Evolutionary conservation across 2,113 vertebrate genomes (phyloP).

Genomic region (Chloroceryle aenea): DNA sequence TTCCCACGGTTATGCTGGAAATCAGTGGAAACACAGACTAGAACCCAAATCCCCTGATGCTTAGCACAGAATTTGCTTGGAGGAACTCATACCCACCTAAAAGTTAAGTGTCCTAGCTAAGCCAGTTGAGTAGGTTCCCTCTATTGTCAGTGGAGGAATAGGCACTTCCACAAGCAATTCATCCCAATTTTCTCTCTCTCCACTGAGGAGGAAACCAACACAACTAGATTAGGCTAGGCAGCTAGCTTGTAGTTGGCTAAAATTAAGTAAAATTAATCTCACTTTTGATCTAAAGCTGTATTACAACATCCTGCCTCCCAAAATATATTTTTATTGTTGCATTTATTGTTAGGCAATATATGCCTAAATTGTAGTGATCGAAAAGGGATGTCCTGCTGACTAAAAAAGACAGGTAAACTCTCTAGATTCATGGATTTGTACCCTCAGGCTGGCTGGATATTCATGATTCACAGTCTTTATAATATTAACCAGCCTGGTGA

Average conservation of each 20-base stretch:
- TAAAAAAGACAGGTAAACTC: conserved; percentile 50
- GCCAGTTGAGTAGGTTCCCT: conserved; percentile 44
- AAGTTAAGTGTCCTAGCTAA: neutral
- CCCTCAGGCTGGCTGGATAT: conserved; percentile 37
- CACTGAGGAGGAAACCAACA: neutral
- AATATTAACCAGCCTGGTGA: conserved; percentile 61
- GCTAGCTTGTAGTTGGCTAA: neutral
- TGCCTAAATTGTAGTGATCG: neutral
- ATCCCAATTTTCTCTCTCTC: neutral
- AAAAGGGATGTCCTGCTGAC: conserved; percentile 33
- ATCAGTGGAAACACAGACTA: neutral
- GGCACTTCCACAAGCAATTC: neutral
- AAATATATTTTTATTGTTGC: conserved; percentile 38
- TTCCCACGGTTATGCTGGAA: neutral
- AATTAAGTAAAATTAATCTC: conserved; percentile 43
- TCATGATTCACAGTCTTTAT: conserved; percentile 50
- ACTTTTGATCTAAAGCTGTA: conserved; percentile 29
- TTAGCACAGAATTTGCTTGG: neutral
- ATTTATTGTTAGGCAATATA: conserved; percentile 45
- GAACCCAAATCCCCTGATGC: neutral
- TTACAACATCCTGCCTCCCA: conserved; percentile 9
- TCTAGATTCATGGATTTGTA: conserved; percentile 35
- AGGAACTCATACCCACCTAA: neutral
- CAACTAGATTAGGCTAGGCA: conserved; percentile 1
- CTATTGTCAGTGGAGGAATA: conserved; percentile 39